Evolutionary conservation across 1,140 invertebrate species (phyloP), one percentile per base, ranked within the genome.

Genomic region (Thaumetopoea pityocampa): DNA sequence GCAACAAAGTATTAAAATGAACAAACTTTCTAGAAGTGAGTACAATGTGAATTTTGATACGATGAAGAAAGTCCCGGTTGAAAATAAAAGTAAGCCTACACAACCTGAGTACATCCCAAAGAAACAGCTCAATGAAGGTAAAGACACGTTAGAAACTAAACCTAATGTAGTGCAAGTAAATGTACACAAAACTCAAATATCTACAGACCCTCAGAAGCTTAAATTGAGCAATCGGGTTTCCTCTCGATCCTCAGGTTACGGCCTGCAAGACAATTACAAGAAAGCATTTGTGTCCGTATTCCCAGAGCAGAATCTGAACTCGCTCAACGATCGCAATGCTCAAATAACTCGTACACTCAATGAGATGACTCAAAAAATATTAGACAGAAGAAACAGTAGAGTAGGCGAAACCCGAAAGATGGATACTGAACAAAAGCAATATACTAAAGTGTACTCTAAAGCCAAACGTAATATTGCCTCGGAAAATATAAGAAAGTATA

Each of bases 401-500:
- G n/a, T n/a, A n/a, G 24, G 24, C 5, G 19, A 52, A 18, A 42
- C 36, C 35, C 24, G 32, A 33, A 46, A 61, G 30, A 33, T 45
- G 6, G 48, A 59, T 2, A 44, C 34, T 10, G 22, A 20, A n/a
- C n/a, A 1, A 26, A 27, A 14, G 7, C 9, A 2, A 12, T 19
- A 8, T 24, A n/a, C n/a, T n/a, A n/a, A 32, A 2, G 5, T 8
- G 2, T 32, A 22, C 8, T 18, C 23, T 2, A 52, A 49, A 18
- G 19, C 15, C 7, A 53, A 45, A 34, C 38, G 43, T 2, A 47
- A 38, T 32, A 9, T 19, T 15, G 15, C 33, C 7, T 40, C 30
- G 5, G 46, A 59, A 8, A 45, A 12, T 10, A 29, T 57, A 14
- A 54, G 20, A 12, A 65, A 54, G 27, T 54, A 57, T 32, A 48